Conservation (phyloP, 1,140 invertebrate species). For the Drosophila ironensis region DNA sequence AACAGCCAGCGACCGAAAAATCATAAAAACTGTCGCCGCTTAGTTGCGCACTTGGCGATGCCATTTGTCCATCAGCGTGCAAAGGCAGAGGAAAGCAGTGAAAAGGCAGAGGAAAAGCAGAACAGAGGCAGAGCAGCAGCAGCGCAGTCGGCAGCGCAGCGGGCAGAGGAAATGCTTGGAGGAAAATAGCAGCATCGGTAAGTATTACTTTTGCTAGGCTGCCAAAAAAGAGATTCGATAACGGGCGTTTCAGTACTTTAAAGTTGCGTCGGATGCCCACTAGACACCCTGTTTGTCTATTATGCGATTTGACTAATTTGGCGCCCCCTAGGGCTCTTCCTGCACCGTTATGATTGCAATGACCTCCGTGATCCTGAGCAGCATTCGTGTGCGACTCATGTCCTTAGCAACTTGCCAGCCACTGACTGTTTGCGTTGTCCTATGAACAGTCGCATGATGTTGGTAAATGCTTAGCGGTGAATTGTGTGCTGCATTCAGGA, state of each 20-base stretch:
- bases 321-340: constrained; percentile 40
- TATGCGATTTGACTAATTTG: constrained; percentile 56
- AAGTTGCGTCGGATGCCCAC: too few relatives aligned
- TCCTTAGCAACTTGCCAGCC: not conserved
- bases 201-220: constrained; percentile 50
- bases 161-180: not conserved
- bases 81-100: constrained; percentile 11
- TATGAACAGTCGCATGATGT: constrained; percentile 45
- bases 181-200: not conserved
- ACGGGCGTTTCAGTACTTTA: too few relatives aligned
- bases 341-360: constrained; percentile 64
- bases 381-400: constrained; percentile 11
- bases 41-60: constrained; percentile 52
- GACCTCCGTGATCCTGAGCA: constrained; percentile 64
- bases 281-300: constrained; percentile 41
- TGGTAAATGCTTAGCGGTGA: constrained; percentile 71
- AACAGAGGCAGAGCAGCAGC: constrained; percentile 8
- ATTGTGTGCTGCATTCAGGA: constrained; percentile 36
- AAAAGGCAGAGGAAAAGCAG: constrained; percentile 12
- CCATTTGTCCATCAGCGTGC: constrained; percentile 53
- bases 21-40: constrained; percentile 72
- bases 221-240: constrained; percentile 32
- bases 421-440: constrained; percentile 24
- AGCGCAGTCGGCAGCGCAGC: constrained; percentile 6
- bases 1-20: constrained; percentile 32